Conservation (phyloP, 2,888 invertebrate genomes). For the Andrena haemorrhoa region DNA sequence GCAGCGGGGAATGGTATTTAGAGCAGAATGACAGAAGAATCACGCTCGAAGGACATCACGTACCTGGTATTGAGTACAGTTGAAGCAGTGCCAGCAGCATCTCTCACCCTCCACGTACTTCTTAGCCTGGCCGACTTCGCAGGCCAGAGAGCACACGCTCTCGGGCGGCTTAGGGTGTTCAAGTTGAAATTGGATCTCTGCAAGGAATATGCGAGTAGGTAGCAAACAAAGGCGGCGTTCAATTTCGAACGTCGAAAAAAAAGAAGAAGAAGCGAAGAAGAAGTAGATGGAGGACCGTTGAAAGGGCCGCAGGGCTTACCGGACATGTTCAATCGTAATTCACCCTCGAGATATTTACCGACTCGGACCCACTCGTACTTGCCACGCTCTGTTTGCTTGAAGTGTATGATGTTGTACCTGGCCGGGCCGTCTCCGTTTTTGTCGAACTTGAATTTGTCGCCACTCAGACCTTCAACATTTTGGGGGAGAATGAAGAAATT, state of each 20-base stretch:
- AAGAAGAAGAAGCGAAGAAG: neutral
- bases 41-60: constrained; percentile 28
- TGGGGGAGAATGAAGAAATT: neutral
- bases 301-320: constrained; percentile 86
- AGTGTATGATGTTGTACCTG: constrained; percentile 97
- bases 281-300: neutral
- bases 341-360: constrained; percentile 94
- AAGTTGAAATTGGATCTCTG: constrained; percentile 94
- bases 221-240: constrained; percentile 16
- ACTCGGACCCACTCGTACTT: constrained; percentile 94
- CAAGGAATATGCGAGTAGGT: constrained; percentile 63
- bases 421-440: constrained; percentile 97
- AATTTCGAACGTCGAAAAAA: constrained; percentile 10
- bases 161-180: constrained; percentile 92
- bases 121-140: constrained; percentile 95
- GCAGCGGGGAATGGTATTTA: neutral
- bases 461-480: constrained; percentile 90
- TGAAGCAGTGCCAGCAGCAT: constrained; percentile 97
- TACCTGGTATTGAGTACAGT: constrained; percentile 94
- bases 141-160: constrained; percentile 96
- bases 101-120: constrained; percentile 96
- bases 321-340: constrained; percentile 91
- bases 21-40: constrained; percentile 16
- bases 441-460: constrained; percentile 96
- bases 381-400: constrained; percentile 92